phyloP scores from a whole-genome alignment of 1,140 invertebrate genomes.

The Lerema accius region DNA sequence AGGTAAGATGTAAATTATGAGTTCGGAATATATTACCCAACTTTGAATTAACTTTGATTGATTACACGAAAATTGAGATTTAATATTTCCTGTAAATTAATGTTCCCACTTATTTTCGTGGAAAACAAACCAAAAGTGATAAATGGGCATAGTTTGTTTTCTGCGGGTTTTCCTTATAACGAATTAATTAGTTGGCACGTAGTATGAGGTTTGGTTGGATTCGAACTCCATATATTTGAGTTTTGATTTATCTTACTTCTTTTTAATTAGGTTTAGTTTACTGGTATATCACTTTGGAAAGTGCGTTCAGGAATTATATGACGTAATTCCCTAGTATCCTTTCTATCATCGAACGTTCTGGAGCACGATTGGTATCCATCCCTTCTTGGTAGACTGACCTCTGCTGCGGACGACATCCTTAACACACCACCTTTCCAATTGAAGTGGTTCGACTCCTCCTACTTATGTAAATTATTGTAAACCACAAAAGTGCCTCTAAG shows the following conservation, averaged over 20 bases:
- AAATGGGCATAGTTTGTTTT: constrained; percentile 6
- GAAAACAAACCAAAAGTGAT: constrained; percentile 4
- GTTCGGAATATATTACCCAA: constrained; percentile 24
- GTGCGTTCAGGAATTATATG: too few relatives aligned
- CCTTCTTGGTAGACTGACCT: too few relatives aligned
- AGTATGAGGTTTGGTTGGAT: background rate
- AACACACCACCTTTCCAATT: too few relatives aligned
- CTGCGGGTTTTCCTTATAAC: constrained; percentile 1
- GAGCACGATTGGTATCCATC: too few relatives aligned
- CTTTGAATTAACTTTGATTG: constrained; percentile 32
- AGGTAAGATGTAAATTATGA: background rate
- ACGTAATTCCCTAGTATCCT: too few relatives aligned
- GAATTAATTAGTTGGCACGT: constrained; percentile 9
- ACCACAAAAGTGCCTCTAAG: too few relatives aligned
- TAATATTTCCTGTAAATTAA: constrained; percentile 19
- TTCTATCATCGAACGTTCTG: too few relatives aligned
- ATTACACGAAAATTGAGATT: constrained; percentile 18
- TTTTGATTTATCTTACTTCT: background rate
- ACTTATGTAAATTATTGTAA: too few relatives aligned
- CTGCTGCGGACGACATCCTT: too few relatives aligned
- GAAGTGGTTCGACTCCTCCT: too few relatives aligned
- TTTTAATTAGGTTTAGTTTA: too few relatives aligned
- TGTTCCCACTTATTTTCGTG: background rate
- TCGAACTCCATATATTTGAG: background rate
- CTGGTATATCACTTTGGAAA: too few relatives aligned